Evolutionary conservation across 2,113 vertebrate species (phyloP).

Genomic region (Oryzias celebensis): DNA sequence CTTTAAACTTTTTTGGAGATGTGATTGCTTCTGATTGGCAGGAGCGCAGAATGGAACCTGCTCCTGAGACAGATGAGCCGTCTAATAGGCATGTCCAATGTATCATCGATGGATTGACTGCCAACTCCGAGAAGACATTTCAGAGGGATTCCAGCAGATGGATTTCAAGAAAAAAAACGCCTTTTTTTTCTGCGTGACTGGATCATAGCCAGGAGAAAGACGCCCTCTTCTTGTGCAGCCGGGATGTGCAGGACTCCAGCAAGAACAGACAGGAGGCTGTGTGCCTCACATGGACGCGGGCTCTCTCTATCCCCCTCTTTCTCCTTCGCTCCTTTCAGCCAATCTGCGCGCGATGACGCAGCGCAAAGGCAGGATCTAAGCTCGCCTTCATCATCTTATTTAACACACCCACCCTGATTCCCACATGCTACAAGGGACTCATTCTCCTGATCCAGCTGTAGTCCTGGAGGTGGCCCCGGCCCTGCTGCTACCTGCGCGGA

Average conservation of each 20-base stretch:
- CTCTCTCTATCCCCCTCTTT: slow-evolving; percentile 8
- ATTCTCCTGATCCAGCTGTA: slow-evolving; percentile 63
- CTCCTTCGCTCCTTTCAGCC: slow-evolving; percentile 75
- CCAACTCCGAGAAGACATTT: slow-evolving; percentile 57
- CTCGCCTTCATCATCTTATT: slow-evolving; percentile 84
- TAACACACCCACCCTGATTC: slow-evolving; percentile 84
- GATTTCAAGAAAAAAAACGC: slow-evolving; percentile 16
- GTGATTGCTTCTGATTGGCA: slow-evolving; percentile 55
- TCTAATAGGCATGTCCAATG: slow-evolving; percentile 65
- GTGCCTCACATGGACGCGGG: slow-evolving; percentile 30
- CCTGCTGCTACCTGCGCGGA: slow-evolving; percentile 71
- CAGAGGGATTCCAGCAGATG: slow-evolving; percentile 62
- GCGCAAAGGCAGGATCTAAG: slow-evolving; percentile 85
- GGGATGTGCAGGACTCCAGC: slow-evolving; percentile 78
- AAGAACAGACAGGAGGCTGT: slow-evolving; percentile 53
- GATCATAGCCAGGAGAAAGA: slow-evolving; percentile 61
- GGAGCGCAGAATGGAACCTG: slow-evolving; percentile 49
- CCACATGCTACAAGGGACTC: slow-evolving; percentile 67
- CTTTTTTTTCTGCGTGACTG: slow-evolving; percentile 13
- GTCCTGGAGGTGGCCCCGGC: slow-evolving; percentile 43
- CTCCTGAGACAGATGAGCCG: slow-evolving; percentile 60
- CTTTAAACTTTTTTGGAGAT: slow-evolving; percentile 48
- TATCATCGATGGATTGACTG: slow-evolving; percentile 64
- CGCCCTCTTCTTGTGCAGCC: slow-evolving; percentile 83
- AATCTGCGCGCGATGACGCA: slow-evolving; percentile 92